A percentile compares a stretch with the other conserved stretches of the same genome.
Conservation (phyloP, 2,113 vertebrate genomes). For the Saguinus imperator region DNA sequence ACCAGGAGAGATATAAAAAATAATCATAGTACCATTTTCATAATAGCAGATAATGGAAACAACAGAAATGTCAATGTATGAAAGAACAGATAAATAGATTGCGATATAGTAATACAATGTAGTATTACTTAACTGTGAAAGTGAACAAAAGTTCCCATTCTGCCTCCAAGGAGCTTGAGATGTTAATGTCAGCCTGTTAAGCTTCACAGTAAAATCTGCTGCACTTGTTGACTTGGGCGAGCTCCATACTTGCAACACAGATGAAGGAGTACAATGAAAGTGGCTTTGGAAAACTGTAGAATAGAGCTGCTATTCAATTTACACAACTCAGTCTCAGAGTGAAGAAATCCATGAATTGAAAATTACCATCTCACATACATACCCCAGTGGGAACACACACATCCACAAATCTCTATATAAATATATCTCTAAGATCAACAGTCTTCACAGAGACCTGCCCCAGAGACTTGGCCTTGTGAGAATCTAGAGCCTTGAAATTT, state of each 20-base stretch:
- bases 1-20: neutral
- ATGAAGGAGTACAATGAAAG: neutral
- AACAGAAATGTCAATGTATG: neutral
- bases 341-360: neutral
- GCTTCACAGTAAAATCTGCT: neutral
- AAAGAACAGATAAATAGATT: neutral
- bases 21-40: neutral
- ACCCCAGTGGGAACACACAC: neutral
- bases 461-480: neutral
- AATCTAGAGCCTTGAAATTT: neutral
- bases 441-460: neutral
- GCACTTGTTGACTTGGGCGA: neutral
- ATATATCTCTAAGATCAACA: neutral
- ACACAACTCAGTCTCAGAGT: neutral
- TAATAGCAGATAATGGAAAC: neutral
- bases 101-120: neutral
- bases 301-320: neutral
- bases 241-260: neutral
- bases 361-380: neutral
- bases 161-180: neutral
- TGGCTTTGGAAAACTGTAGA: neutral
- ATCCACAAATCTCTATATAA: neutral
- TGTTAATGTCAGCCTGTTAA: neutral
- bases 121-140: slow-evolving; percentile 14
- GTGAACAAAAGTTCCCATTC: neutral